Percentiles rank a stretch among this genome's conserved stretches.
Evolutionary conservation across 2,888 invertebrate genomes (phyloP).

Genomic region (Orthosia cruda): DNA sequence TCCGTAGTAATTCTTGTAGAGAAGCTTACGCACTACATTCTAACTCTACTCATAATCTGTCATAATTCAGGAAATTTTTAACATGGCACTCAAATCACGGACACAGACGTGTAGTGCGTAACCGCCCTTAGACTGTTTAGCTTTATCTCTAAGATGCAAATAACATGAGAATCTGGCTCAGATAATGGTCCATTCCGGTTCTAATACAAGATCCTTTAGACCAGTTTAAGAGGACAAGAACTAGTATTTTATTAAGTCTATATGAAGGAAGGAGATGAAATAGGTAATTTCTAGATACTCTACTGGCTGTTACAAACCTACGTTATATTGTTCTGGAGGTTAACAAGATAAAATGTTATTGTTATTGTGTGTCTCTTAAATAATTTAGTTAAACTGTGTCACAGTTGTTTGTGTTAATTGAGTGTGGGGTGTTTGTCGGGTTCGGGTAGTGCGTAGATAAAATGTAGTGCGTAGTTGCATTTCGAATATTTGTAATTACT

Average conservation of each 20-base stretch:
- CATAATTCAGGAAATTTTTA: too few species aligned
- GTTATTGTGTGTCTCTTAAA: background rate
- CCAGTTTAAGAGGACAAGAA: slow-evolving; percentile 26
- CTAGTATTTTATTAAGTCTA: slow-evolving; percentile 12
- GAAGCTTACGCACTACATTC: too few species aligned
- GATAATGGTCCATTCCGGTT: slow-evolving; percentile 11
- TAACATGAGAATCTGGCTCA: background rate
- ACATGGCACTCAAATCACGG: too few species aligned
- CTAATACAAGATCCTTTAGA: background rate
- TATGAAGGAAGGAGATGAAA: slow-evolving; percentile 1
- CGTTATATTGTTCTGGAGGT: slow-evolving; percentile 10
- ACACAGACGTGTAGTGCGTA: too few species aligned
- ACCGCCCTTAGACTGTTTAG: too few species aligned
- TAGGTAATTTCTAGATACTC: background rate
- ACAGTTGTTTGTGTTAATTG: background rate
- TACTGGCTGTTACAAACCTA: background rate
- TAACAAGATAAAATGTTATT: slow-evolving; percentile 25
- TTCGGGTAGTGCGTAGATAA: background rate
- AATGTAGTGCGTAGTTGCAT: background rate
- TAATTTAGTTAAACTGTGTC: slow-evolving; percentile 6
- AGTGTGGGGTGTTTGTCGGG: background rate
- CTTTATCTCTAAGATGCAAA: background rate
- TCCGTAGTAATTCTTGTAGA: too few species aligned
- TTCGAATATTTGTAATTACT: too few species aligned
- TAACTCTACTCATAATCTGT: too few species aligned